Evolutionary conservation across 53 echinoderm and acorn worm species (phyloP).

Genomic region (Mesocentrotus franciscanus): DNA sequence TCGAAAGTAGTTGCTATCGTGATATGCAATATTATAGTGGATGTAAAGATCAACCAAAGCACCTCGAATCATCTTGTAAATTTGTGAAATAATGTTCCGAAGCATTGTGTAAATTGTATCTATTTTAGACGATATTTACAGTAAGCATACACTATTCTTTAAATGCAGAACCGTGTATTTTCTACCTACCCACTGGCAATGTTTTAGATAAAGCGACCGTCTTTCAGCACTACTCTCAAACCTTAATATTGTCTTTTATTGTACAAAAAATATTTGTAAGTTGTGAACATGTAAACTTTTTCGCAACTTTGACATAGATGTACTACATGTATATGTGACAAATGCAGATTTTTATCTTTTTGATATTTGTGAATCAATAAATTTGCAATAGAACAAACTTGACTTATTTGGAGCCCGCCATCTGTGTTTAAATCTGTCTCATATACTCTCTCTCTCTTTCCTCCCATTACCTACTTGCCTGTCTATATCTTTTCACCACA

Average conservation of each 20-base stretch:
- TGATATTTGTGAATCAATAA: slow-evolving; percentile 31
- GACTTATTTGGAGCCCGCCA: not conserved
- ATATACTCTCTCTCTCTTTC: not conserved
- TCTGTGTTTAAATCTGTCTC: not conserved
- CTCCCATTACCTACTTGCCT: no score
- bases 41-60: not conserved
- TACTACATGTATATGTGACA: not conserved
- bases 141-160: not conserved
- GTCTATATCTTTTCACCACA: not conserved
- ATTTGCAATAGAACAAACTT: not conserved
- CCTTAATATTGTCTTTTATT: not conserved
- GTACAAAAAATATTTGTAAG: not conserved
- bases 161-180: not conserved
- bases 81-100: not conserved
- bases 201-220: not conserved
- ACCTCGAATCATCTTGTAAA: slow-evolving; percentile 1
- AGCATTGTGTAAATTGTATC: not conserved
- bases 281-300: not conserved
- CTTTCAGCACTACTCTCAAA: not conserved
- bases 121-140: not conserved
- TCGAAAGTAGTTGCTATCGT: no score
- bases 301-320: not conserved
- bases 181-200: not conserved
- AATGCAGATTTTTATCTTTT: slow-evolving; percentile 1
- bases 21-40: not conserved